A percentile compares a stretch with the other conserved stretches of the same genome.
phyloP scores from a whole-genome alignment of 2,797 vertebrate genomes.

The Melanotaenia boesemani region DNA sequence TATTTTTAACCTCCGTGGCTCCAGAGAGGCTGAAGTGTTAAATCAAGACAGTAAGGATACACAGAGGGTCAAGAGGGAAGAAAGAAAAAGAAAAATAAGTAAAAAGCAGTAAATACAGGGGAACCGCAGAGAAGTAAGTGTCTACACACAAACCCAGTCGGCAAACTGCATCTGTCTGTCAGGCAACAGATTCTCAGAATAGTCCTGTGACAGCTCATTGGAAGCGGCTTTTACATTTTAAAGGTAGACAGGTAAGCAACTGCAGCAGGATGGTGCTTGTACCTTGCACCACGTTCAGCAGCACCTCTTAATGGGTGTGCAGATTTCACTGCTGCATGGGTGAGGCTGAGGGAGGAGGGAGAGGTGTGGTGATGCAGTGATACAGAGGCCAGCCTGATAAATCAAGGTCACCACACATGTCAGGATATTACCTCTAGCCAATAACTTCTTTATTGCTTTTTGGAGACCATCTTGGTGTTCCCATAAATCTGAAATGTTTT shows the following conservation, averaged over 20 bases:
- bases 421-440: slow-evolving; percentile 79
- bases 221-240: slow-evolving; percentile 60
- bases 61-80: slow-evolving; percentile 28
- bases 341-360: slow-evolving; percentile 75
- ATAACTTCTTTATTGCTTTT: slow-evolving; percentile 85
- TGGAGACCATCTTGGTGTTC: slow-evolving; percentile 64
- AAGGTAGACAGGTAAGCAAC: slow-evolving; percentile 63
- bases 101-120: slow-evolving; percentile 17
- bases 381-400: slow-evolving; percentile 75
- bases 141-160: slow-evolving; percentile 36
- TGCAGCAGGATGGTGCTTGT: slow-evolving; percentile 64
- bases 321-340: slow-evolving; percentile 79
- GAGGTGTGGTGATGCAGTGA: slow-evolving; percentile 69
- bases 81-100: slow-evolving; percentile 15
- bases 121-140: slow-evolving; percentile 47
- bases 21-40: slow-evolving; percentile 62
- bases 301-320: slow-evolving; percentile 71
- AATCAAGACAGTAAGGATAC: slow-evolving; percentile 54
- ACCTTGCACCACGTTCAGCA: slow-evolving; percentile 60
- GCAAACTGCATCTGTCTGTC: slow-evolving; percentile 36
- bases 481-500: slow-evolving; percentile 77
- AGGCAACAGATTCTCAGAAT: slow-evolving; percentile 28
- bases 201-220: slow-evolving; percentile 57
- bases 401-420: slow-evolving; percentile 80
- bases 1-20: slow-evolving; percentile 78